Conservation (phyloP, 2,797 vertebrate species). For the Geotrypetes seraphini region DNA sequence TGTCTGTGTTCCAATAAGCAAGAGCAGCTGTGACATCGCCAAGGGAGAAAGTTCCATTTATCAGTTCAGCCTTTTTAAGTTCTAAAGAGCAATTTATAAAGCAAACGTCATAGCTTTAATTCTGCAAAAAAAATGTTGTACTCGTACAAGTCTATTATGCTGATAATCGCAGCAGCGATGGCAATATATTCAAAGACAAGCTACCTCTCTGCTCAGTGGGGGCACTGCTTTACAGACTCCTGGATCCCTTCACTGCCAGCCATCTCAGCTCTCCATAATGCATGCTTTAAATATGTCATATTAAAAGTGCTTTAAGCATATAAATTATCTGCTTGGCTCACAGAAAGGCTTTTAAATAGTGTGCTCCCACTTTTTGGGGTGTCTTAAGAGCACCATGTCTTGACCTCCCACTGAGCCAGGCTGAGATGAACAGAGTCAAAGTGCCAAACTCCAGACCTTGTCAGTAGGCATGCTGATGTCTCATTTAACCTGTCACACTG, state of each 20-base stretch:
- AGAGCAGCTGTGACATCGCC: constrained; percentile 54
- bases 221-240: constrained; percentile 94
- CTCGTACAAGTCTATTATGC: constrained; percentile 96
- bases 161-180: constrained; percentile 89
- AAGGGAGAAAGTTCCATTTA: constrained; percentile 52
- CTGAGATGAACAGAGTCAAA: constrained; percentile 59
- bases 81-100: constrained; percentile 61
- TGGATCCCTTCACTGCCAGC: constrained; percentile 83
- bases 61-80: constrained; percentile 53
- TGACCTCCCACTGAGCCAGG: constrained; percentile 69
- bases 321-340: constrained; percentile 79
- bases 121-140: constrained; percentile 75
- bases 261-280: constrained; percentile 84
- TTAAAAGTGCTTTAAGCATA: constrained; percentile 83
- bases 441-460: constrained; percentile 62
- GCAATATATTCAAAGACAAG: constrained; percentile 78
- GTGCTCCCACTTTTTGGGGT: constrained; percentile 64
- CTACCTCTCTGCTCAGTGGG: constrained; percentile 83
- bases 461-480: constrained; percentile 64
- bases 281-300: constrained; percentile 90
- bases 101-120: constrained; percentile 79
- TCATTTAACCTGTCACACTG: constrained; percentile 69
- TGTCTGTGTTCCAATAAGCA: constrained; percentile 44
- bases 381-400: constrained; percentile 71
- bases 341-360: constrained; percentile 73